These are phyloP conservation scores for Volucella bombylans DNA, from an alignment of 2,888 invertebrate genomes.

Conservation along the genomic window DNA sequence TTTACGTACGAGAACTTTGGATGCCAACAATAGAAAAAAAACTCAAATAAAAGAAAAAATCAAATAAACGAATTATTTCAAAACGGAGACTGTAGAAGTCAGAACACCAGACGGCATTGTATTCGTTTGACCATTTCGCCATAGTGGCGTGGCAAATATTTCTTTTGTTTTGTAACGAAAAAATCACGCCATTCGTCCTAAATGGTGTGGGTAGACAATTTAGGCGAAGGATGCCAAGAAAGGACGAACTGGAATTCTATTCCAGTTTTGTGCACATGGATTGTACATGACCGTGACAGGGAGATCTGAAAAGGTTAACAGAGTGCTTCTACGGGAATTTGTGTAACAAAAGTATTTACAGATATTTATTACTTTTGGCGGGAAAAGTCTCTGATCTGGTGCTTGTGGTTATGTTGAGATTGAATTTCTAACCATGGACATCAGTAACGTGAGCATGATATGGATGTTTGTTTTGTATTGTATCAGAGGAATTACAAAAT, in stretches of 20 bases:
- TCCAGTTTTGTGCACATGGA: too few relatives aligned
- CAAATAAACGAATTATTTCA: slow-evolving; percentile 22
- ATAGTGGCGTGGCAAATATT: slow-evolving; percentile 48
- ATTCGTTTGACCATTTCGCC: slow-evolving; percentile 58
- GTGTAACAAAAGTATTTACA: slow-evolving; percentile 32
- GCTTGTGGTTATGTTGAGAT: background rate
- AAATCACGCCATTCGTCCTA: slow-evolving; percentile 20
- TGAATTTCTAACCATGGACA: background rate
- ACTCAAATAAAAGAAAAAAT: background rate
- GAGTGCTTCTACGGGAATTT: background rate
- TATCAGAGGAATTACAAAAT: too few relatives aligned
- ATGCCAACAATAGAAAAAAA: slow-evolving; percentile 8
- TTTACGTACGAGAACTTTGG: slow-evolving; percentile 7
- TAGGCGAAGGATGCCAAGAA: background rate
- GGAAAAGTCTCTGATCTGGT: slow-evolving; percentile 9
- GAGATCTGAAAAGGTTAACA: slow-evolving; percentile 20
- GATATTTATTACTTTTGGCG: slow-evolving; percentile 34
- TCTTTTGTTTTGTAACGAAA: background rate
- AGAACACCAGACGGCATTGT: slow-evolving; percentile 57
- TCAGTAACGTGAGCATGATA: background rate
- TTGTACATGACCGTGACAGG: background rate
- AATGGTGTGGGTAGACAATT: slow-evolving; percentile 3
- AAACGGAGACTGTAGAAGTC: slow-evolving; percentile 38
- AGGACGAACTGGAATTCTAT: slow-evolving; percentile 1
- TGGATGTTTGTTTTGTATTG: background rate